These are phyloP conservation scores for Villa cingulata DNA, from an alignment of 2,888 invertebrate species.

Conservation along the genomic window DNA sequence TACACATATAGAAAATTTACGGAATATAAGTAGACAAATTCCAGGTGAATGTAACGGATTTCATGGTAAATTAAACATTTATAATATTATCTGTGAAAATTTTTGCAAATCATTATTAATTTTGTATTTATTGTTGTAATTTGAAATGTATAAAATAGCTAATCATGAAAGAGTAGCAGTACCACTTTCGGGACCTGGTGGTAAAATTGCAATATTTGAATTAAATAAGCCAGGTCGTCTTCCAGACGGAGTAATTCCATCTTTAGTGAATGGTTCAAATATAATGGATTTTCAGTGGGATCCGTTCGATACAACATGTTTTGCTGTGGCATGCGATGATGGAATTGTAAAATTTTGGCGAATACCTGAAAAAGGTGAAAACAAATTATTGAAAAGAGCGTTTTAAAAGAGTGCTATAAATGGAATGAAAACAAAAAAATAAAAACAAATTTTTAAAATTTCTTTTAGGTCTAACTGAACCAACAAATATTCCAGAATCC, in stretches of 20 bases:
- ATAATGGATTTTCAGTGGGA: conserved; percentile 92
- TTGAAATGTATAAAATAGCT: conserved; percentile 46
- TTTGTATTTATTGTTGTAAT: not conserved
- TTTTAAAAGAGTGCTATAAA: conserved; percentile 18
- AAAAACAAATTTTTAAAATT: not conserved
- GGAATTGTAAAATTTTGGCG: conserved; percentile 70
- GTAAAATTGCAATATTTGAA: conserved; percentile 76
- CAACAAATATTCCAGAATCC: conserved; percentile 59
- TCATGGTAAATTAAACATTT: conserved; percentile 45
- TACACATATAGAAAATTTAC: conserved; percentile 80
- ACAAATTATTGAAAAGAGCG: no score
- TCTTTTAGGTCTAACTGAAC: conserved; percentile 56
- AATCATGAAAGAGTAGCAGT: conserved; percentile 80
- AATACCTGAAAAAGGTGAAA: conserved; percentile 56
- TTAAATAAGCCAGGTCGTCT: conserved; percentile 61
- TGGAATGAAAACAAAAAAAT: conserved; percentile 25
- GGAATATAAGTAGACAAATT: conserved; percentile 79
- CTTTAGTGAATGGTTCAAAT: conserved; percentile 78
- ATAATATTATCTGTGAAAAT: not conserved
- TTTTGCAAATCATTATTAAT: no score
- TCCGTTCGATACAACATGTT: conserved; percentile 66
- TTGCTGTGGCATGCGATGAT: conserved; percentile 84
- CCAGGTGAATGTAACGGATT: conserved; percentile 92
- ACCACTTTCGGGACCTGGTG: conserved; percentile 80
- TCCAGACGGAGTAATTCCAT: conserved; percentile 68